A percentile compares a stretch with the other conserved stretches of the same genome.
These are phyloP conservation scores for Brachyopa scutellaris DNA, from an alignment of 2,888 invertebrate genomes.

Conservation along the genomic window DNA sequence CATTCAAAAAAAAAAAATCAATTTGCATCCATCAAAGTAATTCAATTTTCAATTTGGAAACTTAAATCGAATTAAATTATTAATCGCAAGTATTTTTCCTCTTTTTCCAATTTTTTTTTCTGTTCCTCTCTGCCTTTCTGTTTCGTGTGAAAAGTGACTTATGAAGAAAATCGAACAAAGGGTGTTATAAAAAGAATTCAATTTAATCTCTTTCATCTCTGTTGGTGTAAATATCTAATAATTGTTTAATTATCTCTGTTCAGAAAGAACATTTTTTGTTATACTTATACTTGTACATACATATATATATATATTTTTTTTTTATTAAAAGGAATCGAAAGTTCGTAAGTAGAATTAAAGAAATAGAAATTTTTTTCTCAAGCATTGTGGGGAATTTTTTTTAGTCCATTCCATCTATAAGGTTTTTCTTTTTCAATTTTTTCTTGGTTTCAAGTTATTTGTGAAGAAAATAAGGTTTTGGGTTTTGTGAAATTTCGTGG, in stretches of 20 bases:
- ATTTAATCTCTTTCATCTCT: background rate
- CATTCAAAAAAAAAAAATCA: constrained; percentile 26
- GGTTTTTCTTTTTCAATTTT: constrained; percentile 6
- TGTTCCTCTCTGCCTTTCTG: constrained; percentile 18
- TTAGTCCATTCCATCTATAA: constrained; percentile 6
- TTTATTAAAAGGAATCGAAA: constrained; percentile 29
- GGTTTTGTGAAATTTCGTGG: constrained; percentile 17
- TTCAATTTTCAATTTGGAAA: constrained; percentile 47
- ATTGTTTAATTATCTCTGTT: constrained; percentile 1
- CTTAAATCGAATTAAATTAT: constrained; percentile 2
- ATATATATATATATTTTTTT: too few relatives aligned
- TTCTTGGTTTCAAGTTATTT: constrained; percentile 18
- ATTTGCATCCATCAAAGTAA: constrained; percentile 66
- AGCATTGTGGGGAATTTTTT: constrained; percentile 19
- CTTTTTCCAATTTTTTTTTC: constrained; percentile 22
- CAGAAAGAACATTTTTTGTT: background rate
- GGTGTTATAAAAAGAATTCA: constrained; percentile 31
- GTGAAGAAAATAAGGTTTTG: background rate
- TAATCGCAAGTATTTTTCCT: constrained; percentile 64
- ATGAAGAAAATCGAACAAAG: constrained; percentile 50
- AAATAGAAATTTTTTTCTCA: constrained; percentile 14
- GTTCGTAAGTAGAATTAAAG: constrained; percentile 50
- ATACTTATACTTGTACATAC: too few relatives aligned
- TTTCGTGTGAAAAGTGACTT: constrained; percentile 59
- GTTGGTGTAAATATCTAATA: background rate